phyloP scores from a whole-genome alignment of 2,797 vertebrate species.

The Neosalanx taihuensis region DNA sequence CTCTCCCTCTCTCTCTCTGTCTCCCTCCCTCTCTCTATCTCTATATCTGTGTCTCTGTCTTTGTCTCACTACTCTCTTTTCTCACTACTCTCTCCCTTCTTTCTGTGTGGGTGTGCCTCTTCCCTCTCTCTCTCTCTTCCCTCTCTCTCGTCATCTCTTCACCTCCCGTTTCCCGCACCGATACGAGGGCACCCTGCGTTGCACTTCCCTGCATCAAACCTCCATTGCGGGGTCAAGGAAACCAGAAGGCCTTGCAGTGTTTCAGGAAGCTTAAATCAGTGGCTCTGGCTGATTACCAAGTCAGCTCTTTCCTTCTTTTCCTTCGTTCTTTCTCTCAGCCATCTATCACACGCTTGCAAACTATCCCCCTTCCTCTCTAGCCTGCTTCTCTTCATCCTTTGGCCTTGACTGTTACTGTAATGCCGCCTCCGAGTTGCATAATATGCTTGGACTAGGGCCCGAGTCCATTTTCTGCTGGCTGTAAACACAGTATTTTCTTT shows the following conservation, averaged over 20 bases:
- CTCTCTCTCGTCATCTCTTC: neutral
- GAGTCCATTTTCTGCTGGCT: conserved; percentile 59
- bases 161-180: neutral
- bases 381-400: conserved; percentile 18
- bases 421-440: conserved; percentile 56
- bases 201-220: neutral
- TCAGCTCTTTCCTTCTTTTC: neutral
- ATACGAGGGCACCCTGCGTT: neutral
- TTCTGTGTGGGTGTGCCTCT: neutral
- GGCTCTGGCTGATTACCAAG: neutral
- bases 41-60: neutral
- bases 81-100: conserved; percentile 15
- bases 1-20: conserved; percentile 15
- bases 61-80: neutral
- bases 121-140: conserved; percentile 1
- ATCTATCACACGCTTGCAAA: conserved; percentile 4
- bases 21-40: neutral
- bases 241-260: neutral
- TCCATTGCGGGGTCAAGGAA: neutral
- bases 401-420: conserved; percentile 37
- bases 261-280: neutral
- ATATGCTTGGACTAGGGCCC: conserved; percentile 60
- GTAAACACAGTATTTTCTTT: conserved; percentile 54
- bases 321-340: neutral
- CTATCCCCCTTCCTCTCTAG: neutral